phyloP scores from a whole-genome alignment of 2,113 vertebrate species.

The Suricata suricatta region DNA sequence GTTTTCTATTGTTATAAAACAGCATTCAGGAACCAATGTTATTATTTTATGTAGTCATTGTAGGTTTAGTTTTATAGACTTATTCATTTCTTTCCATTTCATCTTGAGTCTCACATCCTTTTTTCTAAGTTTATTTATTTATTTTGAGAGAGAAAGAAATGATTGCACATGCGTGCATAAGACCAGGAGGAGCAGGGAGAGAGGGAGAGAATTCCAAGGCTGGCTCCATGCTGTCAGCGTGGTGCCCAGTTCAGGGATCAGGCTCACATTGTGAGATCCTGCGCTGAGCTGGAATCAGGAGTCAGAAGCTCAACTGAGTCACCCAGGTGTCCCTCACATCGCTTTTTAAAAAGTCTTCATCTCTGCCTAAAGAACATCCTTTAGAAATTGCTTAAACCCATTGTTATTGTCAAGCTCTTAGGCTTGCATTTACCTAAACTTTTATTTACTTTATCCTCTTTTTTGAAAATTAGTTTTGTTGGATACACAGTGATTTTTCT shows the following conservation, averaged over 20 bases:
- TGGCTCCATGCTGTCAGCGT: too few species aligned
- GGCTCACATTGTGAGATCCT: too few species aligned
- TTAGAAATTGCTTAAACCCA: background rate
- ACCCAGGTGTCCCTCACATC: too few species aligned
- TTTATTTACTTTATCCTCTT: background rate
- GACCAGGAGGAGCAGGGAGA: too few species aligned
- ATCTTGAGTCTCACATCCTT: background rate
- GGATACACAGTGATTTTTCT: background rate
- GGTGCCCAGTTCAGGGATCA: too few species aligned
- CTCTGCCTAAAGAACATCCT: background rate
- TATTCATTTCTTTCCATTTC: background rate
- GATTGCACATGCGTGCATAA: fast-evolving
- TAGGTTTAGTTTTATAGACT: background rate
- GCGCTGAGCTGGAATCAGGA: too few species aligned
- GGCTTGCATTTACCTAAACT: background rate
- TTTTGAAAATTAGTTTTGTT: background rate
- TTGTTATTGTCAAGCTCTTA: background rate
- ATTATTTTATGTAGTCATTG: background rate
- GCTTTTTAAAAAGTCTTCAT: background rate
- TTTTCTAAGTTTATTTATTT: too few species aligned
- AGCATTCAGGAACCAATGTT: background rate
- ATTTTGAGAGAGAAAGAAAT: too few species aligned
- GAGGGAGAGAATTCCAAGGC: too few species aligned
- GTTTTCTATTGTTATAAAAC: background rate
- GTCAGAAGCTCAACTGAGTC: too few species aligned